Conservation (phyloP, 2,797 vertebrate genomes). For the Hemibagrus guttatus region DNA sequence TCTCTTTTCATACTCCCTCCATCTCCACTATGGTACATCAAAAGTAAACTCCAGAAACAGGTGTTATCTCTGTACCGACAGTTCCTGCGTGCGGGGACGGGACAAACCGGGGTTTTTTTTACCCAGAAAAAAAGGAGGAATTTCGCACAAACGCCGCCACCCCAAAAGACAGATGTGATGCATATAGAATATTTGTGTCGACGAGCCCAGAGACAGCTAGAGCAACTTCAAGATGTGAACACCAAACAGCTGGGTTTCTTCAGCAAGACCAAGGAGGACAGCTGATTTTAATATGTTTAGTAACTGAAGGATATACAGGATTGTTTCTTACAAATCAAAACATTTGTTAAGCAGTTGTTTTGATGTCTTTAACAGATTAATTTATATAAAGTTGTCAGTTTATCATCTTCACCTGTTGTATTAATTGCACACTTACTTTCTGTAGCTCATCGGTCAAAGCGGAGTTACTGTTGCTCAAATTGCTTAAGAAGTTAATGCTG, state of each 20-base stretch:
- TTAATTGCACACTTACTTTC: neutral
- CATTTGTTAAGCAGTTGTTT: neutral
- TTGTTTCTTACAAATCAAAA: neutral
- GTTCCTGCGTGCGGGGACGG: conserved; percentile 80
- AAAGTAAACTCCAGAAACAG: conserved; percentile 85
- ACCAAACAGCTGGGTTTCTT: conserved; percentile 84
- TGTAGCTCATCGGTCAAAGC: neutral
- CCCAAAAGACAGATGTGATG: conserved; percentile 83
- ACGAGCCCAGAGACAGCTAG: conserved; percentile 82
- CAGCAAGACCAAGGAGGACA: conserved; percentile 60
- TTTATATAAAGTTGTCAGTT: neutral
- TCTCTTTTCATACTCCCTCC: neutral
- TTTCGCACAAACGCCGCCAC: conserved; percentile 80
- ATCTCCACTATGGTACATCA: conserved; percentile 73
- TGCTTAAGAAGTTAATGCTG: no score
- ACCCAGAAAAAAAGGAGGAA: conserved; percentile 81
- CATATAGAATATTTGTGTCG: conserved; percentile 86
- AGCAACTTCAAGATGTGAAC: conserved; percentile 79
- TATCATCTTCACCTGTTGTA: no score
- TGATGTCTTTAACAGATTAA: neutral
- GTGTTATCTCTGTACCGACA: conserved; percentile 83
- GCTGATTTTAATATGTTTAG: conserved; percentile 37
- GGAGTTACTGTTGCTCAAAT: no score
- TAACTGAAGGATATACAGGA: neutral
- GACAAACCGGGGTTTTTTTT: conserved; percentile 85